phyloP scores from a whole-genome alignment of 2,888 invertebrate genomes.

The Metallyticus violacea region DNA sequence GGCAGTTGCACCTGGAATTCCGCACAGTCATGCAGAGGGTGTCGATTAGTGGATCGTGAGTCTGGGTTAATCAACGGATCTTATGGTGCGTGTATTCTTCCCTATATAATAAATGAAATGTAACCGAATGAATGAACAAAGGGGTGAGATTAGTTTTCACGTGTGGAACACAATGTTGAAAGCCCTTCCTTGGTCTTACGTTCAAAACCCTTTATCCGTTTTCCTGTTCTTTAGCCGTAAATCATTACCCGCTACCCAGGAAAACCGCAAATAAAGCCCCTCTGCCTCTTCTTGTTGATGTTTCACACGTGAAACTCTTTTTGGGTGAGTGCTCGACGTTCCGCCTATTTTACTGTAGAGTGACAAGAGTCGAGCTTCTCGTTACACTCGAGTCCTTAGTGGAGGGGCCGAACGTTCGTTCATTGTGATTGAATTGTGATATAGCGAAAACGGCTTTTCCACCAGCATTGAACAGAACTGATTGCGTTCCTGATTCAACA shows the following conservation, averaged over 20 bases:
- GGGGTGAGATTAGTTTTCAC: slow-evolving; percentile 24
- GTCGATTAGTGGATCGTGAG: not conserved
- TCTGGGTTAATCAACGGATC: no score
- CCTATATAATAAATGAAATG: not conserved
- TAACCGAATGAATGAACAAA: no score
- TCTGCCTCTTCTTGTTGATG: slow-evolving; percentile 20
- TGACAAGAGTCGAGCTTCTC: not conserved
- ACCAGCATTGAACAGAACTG: not conserved
- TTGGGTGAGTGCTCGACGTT: not conserved
- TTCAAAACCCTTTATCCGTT: not conserved
- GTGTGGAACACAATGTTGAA: slow-evolving; percentile 20
- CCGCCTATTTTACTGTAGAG: not conserved
- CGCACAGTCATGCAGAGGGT: not conserved
- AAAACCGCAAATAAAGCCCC: slow-evolving; percentile 9
- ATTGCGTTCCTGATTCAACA: not conserved
- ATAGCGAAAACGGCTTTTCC: not conserved
- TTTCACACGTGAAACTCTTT: slow-evolving; percentile 30
- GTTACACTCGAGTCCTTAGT: not conserved
- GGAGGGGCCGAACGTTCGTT: slow-evolving; percentile 3
- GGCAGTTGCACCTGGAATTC: not conserved
- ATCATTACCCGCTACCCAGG: not conserved
- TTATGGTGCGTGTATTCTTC: not conserved
- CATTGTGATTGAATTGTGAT: not conserved
- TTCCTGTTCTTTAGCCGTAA: not conserved
- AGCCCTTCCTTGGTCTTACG: slow-evolving; percentile 5